phyloP scores from a whole-genome alignment of 53 echinoderm and acorn worm species.

The Antedon mediterranea region DNA sequence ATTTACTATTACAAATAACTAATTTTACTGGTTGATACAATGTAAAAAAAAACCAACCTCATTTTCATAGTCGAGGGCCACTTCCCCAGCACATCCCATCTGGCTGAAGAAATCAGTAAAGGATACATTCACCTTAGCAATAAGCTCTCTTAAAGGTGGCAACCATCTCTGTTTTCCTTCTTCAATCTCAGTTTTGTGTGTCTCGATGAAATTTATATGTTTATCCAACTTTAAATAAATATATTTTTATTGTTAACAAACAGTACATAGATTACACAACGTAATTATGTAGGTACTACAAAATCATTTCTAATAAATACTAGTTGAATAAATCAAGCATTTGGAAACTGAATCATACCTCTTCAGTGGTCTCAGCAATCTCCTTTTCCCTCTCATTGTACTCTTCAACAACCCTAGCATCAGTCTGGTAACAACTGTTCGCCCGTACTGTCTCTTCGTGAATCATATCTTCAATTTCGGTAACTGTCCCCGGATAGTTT shows the following conservation, averaged over 20 bases:
- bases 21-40: too few species aligned
- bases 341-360: conserved; percentile 20
- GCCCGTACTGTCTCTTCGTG: conserved; percentile 64
- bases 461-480: conserved; percentile 58
- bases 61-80: conserved; percentile 45
- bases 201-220: conserved; percentile 16
- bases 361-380: conserved; percentile 30
- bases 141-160: conserved; percentile 26
- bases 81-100: conserved; percentile 91
- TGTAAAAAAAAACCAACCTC: too few species aligned
- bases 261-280: too few species aligned
- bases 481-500: conserved; percentile 43
- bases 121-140: conserved; percentile 37
- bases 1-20: too few species aligned
- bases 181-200: conserved; percentile 37
- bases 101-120: conserved; percentile 68
- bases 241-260: too few species aligned
- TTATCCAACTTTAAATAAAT: conserved; percentile 11
- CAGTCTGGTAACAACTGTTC: conserved; percentile 62
- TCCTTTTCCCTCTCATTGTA: conserved; percentile 50
- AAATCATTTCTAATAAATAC: not conserved
- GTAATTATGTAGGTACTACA: too few species aligned
- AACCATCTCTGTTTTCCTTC: conserved; percentile 39
- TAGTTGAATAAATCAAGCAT: too few species aligned
- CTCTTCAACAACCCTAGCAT: conserved; percentile 62